Base-by-base conservation (phyloP, 37 sponge, comb jelly and placozoan genomes). In the Trichoplax adhaerens region DNA sequence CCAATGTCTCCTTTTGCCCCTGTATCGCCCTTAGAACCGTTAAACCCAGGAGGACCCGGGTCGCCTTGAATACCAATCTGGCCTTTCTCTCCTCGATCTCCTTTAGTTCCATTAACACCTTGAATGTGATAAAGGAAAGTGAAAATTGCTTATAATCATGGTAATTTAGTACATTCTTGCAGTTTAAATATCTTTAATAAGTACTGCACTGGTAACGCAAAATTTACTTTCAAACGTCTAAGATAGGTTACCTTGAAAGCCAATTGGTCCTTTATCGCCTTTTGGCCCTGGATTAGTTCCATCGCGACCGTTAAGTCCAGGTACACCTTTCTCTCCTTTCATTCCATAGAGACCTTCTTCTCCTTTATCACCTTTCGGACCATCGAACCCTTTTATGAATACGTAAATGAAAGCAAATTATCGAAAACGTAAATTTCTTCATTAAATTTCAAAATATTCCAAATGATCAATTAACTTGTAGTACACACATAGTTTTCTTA, bases 241-340 rank as follows among this genome's bases (percentile, higher is more conserved):
- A 29, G 29, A 29, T 29, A 29, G 29, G 29, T 29, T 29, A 29
- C 29, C 29, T 29, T 29, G 29, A 29, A 29, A 56, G 71, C 81
- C 86, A 61, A 78, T 78, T 50, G 56, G 55, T 55, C 86, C 86
- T 29, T 60, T 53, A 54, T 52, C 58, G 58, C 86, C 86, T 47
- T 68, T 57, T 5, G 75, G 4, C 29, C 86, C 86, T 5, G 71
- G 29, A 29, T 74, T 74, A 51, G 78, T 78, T 47, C 69, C 78
- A 3, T 79, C 60, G 51, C 29, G 29, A 29, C 29, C 29, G 29
- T 29, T 29, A 29, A 29, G 29, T 29, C 29, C 29, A 29, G 29
- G 29, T 29, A 29, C 29, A 29, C 29, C 29, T 29, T 29, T 29
- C 29, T 29, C 29, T 29, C 29, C 29, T 29, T 29, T 29, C 5